Base-by-base conservation (phyloP, 2,888 invertebrate genomes). In the Parnassius apollo region DNA sequence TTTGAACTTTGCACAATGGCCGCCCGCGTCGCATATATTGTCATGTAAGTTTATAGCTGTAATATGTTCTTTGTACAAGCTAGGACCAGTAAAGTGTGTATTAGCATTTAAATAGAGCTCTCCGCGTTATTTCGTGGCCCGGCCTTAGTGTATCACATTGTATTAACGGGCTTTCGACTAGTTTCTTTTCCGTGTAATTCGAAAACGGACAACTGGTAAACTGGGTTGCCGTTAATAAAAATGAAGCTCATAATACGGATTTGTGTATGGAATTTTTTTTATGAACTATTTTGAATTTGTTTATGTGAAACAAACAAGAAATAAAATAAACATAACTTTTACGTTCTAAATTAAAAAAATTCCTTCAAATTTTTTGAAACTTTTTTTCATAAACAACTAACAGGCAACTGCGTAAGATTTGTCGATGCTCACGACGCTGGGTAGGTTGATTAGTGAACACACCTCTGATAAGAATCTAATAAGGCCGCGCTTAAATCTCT, bases 41-140 rank as follows among this genome's bases (percentile, higher is more conserved):
- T 7, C 35, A 35, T 35, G 35, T 35, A 35, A 35, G 35, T 35
- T 35, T 35, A 35, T 35, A 35, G 25, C 22, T 42, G 59, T 46
- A 46, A 52, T 62, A 53, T 57, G 46, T 57, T 53, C 53, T 57
- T 57, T 62, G 53, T 44, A 57, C 46, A 57, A 46, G 57, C n/a
- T 42, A 42, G 42, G 57, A 53, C 52, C 48, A 44, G 53, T 53
- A 13, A 25, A 53, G 42, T 49, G 46, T 51, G 42, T 53, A 62
- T 62, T 62, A 62, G 58, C 62, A 62, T 62, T 62, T 62, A 58
- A 62, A 62, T 62, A 44, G 58, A 58, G 58, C 58, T 58, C 45
- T 22, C 49, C 49, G 57, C 44, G 42, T 53, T 53, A 49, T 57
- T 12, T 51, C 48, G 53, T 53, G 62, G 57, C 61, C 60, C 55